Evolutionary conservation across 1,140 invertebrate genomes (phyloP), one percentile per base, ranked within the genome.

Genomic region (Idris sp.): DNA sequence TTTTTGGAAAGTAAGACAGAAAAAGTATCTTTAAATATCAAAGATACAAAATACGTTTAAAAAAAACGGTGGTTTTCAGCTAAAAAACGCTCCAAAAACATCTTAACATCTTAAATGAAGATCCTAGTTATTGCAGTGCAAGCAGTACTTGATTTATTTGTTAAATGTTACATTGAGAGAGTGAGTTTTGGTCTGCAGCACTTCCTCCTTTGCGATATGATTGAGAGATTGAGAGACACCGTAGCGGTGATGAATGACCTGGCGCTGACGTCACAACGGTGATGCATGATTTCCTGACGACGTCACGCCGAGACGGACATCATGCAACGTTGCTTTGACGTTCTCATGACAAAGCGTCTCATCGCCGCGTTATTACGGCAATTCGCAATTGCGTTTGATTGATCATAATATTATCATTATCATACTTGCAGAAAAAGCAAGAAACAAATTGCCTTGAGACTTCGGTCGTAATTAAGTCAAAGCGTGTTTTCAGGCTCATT

Each of bases 251-350:
- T 59, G 65, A 69, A 69, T 69, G 65, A 69, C 53, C 65, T 41
- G 13, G 14, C 44, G 46, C 51, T 69, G 65, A 59, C 65, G 65
- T 69, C 51, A 58, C 16, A 19, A 11, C 30, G 6, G 54, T 69
- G 65, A 69, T 69, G 46, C 65, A 69, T 69, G 65, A 69, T 69
- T 69, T 69, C 65, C 65, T 68, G 64, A 69, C 44, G 49, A 67
- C 62, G 62, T 67, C 62, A 68, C 53, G 31, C 64, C 33, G 44
- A 33, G 53, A 35, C 64, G 64, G 64, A 68, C 49, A 68, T 68
- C 64, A 68, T 58, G 64, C 64, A 68, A 69, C 65, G 65, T 53
- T 59, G 54, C 65, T 59, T 59, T 59, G 65, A 69, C 53, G 44
- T 69, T 51, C 11, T 44, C 44, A 30, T 68, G 64, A 68, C 64